These are phyloP conservation scores for Tetramorium parvispinum DNA, from an alignment of 1,140 invertebrate genomes.

Conservation along the genomic window DNA sequence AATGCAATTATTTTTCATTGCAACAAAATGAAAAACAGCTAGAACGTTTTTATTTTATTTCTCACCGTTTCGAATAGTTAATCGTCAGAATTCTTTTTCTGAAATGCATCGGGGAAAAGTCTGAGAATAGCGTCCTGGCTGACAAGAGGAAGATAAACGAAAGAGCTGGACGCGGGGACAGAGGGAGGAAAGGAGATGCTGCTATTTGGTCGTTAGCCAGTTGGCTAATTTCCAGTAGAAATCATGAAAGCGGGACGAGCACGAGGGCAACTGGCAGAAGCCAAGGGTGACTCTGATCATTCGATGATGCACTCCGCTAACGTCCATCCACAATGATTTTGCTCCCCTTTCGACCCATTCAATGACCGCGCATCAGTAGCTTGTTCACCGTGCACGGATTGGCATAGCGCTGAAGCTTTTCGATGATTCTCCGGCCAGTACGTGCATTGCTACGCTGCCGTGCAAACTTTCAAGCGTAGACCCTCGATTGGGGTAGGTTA, in stretches of 20 bases:
- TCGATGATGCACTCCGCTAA: constrained; percentile 83
- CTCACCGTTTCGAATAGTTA: not conserved
- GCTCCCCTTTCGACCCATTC: constrained; percentile 83
- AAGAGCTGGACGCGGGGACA: constrained; percentile 41
- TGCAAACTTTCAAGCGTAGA: constrained; percentile 74
- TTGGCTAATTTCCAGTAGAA: constrained; percentile 86
- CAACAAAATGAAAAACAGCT: constrained; percentile 55
- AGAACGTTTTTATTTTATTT: not conserved
- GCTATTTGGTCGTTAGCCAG: constrained; percentile 85
- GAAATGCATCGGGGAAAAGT: not conserved
- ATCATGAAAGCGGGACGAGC: constrained; percentile 82
- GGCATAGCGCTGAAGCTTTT: constrained; percentile 77
- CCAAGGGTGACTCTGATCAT: constrained; percentile 80
- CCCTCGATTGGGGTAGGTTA: constrained; percentile 83
- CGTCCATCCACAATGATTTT: constrained; percentile 83
- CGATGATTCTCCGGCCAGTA: constrained; percentile 81
- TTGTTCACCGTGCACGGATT: constrained; percentile 69
- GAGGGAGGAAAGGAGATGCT: constrained; percentile 67
- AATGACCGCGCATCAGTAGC: constrained; percentile 82
- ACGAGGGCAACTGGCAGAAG: constrained; percentile 67
- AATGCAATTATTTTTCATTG: not conserved
- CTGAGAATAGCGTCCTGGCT: constrained; percentile 7
- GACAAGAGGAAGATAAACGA: constrained; percentile 34
- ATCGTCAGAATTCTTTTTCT: not conserved
- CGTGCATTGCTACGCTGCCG: constrained; percentile 60